Evolutionary conservation across 2,113 vertebrate genomes (phyloP).

Genomic region (Delphinapterus leucas): DNA sequence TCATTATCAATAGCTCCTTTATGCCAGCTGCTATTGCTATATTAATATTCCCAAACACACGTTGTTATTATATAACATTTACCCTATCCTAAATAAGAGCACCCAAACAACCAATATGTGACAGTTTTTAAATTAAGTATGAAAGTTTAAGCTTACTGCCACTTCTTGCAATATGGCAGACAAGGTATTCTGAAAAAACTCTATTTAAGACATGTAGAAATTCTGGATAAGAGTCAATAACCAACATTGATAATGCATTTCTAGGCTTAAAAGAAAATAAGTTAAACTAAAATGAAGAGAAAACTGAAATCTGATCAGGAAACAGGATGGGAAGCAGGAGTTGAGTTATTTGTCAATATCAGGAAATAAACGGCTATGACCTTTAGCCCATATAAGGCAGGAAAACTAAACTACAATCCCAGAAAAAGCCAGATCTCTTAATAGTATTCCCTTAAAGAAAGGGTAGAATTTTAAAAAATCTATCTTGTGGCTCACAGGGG

Average conservation of each 20-base stretch:
- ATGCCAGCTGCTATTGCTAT: constrained; percentile 44
- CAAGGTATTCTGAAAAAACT: constrained; percentile 38
- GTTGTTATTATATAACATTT: constrained; percentile 51
- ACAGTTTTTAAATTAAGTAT: constrained; percentile 60
- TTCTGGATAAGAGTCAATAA: constrained; percentile 52
- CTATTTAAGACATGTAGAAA: constrained; percentile 50
- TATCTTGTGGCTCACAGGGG: neutral
- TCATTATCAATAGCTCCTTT: constrained; percentile 23
- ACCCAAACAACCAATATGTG: constrained; percentile 45
- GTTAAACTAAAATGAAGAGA: neutral
- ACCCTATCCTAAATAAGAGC: constrained; percentile 48
- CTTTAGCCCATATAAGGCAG: neutral
- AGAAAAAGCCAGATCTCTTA: neutral
- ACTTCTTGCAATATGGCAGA: constrained; percentile 57
- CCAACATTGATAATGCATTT: neutral
- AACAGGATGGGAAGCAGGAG: neutral
- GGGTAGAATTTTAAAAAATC: neutral
- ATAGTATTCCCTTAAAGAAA: neutral
- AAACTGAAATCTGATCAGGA: neutral
- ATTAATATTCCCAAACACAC: constrained; percentile 50
- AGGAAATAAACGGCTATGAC: neutral
- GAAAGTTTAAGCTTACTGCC: constrained; percentile 48
- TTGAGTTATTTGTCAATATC: neutral
- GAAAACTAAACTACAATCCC: neutral
- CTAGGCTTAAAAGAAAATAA: constrained; percentile 25